Conservation (phyloP, 1,140 invertebrate species). For the Orchesella cincta region DNA sequence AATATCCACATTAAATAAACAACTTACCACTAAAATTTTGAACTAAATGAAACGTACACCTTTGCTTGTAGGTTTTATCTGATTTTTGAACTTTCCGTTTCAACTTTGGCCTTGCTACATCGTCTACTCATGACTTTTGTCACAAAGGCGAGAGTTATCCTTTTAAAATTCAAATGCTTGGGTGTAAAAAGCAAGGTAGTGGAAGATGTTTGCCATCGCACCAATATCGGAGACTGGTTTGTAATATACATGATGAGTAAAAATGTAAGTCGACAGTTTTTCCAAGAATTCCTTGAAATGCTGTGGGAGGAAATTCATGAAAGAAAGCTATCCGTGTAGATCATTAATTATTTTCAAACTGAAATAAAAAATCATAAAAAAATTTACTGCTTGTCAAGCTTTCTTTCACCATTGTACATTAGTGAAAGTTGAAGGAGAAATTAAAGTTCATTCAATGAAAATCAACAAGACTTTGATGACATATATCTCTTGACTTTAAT, state of each 20-base stretch:
- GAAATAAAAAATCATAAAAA: neutral
- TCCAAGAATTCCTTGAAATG: neutral
- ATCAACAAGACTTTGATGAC: too few species aligned
- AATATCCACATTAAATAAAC: neutral
- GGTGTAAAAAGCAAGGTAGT: neutral
- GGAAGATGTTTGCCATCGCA: neutral
- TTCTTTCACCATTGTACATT: too few species aligned
- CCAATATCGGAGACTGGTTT: neutral
- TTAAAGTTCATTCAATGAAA: too few species aligned
- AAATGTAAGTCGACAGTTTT: neutral
- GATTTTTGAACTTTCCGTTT: neutral
- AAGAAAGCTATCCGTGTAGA: neutral
- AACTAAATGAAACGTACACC: neutral
- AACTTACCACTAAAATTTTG: neutral
- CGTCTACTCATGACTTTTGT: neutral
- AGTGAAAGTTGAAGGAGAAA: too few species aligned
- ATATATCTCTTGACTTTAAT: too few species aligned
- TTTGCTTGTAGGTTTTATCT: conserved; percentile 5
- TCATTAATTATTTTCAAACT: neutral
- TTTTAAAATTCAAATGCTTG: neutral
- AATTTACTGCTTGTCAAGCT: neutral
- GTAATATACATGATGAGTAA: neutral
- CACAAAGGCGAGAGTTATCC: neutral
- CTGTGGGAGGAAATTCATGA: neutral
- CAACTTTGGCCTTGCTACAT: neutral